Evolutionary conservation across 2,888 invertebrate species (phyloP), one percentile per base, ranked within the genome.

Genomic region (Ophion slaviceki): DNA sequence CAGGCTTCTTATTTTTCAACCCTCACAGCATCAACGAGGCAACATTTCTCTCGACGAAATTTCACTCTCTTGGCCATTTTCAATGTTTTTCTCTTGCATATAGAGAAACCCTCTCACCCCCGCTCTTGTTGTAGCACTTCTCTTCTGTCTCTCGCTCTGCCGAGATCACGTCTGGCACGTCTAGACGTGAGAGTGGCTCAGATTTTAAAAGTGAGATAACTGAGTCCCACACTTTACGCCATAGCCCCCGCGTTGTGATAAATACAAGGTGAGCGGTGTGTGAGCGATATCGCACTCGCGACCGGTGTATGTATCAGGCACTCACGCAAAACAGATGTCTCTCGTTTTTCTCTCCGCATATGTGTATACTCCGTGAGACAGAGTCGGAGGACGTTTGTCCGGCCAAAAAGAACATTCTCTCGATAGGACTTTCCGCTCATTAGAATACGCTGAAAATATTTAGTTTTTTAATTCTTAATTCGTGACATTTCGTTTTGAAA

Each of bases 181-280:
- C 71, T 77, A 45, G 77, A 72, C 82, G 70, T 24, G 71, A 61
- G 71, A 81, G 67, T 77, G 66, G 57, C 77, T 82, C 66, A 66
- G 77, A 77, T 77, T 82, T 72, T 67, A 20, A 47, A 24, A 20
- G 47, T 28, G 59, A 78, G 71, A 82, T 47, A 71, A 76, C 53
- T 68, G 11, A 68, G 59, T 68, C 59, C 59, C 45, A 59, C 40
- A 40, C 59, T 67, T n/a, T 72, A 24, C 5, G 36, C 57, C 57
- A 53, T 53, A 53, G 14, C 53, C 53, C 17, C 14, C 0, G 5
- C 11, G 17, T 53, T 14, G 24, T 45, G 57, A n/a, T 71, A 57
- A 20, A 66, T 71, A 61, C 68, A 68, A 78, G 47, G 28, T 5
- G 64, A 36, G 28, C 47, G 8, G 24, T 24, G 17, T 36, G 64